These are phyloP conservation scores for Pseudochirops corinnae DNA, from an alignment of 2,797 vertebrate genomes.

Conservation along the genomic window DNA sequence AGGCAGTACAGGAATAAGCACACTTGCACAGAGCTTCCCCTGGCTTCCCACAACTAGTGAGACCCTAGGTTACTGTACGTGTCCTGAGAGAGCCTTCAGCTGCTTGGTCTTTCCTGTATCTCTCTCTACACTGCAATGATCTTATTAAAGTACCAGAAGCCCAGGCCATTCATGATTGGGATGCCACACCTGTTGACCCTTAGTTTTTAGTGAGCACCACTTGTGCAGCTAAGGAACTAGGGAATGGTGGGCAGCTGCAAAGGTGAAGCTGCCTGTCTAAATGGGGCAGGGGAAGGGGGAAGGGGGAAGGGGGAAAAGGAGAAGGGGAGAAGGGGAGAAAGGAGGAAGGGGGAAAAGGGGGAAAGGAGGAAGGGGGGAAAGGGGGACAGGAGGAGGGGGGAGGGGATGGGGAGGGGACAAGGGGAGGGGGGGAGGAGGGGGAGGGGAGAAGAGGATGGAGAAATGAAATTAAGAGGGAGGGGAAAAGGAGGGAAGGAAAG, in stretches of 20 bases:
- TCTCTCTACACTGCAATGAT: not conserved
- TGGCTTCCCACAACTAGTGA: not conserved
- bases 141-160: not conserved
- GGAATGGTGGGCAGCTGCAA: not conserved
- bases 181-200: not conserved
- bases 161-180: not conserved
- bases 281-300: not conserved
- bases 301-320: too few relatives aligned
- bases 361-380: too few relatives aligned
- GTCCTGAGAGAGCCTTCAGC: not conserved
- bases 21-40: not conserved
- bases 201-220: not conserved
- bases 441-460: rapidly evolving
- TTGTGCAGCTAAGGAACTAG: not conserved
- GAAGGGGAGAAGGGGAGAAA: not conserved
- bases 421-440: rapidly evolving
- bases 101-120: not conserved
- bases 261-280: not conserved
- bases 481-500: not conserved
- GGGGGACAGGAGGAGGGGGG: too few relatives aligned
- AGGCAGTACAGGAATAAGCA: not conserved
- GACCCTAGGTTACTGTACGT: not conserved
- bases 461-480: not conserved
- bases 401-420: rapidly evolving
- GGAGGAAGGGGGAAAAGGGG: rapidly evolving